Percentiles rank a stretch among this genome's conserved stretches.
Evolutionary conservation across 2,797 vertebrate genomes (phyloP).

Genomic region (Decapterus maruadsi): DNA sequence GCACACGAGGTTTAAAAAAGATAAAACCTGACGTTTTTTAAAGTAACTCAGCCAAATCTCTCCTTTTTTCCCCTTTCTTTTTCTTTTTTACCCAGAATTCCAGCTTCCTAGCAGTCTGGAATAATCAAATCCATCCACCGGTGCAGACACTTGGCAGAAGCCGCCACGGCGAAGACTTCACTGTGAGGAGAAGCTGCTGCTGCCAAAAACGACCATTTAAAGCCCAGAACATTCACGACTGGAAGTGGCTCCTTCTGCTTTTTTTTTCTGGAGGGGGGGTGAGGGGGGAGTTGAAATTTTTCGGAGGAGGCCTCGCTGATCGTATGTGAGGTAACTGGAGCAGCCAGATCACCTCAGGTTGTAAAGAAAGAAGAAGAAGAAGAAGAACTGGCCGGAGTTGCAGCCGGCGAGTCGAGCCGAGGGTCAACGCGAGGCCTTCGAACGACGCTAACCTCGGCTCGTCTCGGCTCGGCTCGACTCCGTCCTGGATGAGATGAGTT

Average conservation of each 20-base stretch:
- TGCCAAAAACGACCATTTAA: slow-evolving; percentile 57
- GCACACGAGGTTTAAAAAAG: slow-evolving; percentile 34
- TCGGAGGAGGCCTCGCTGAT: neutral
- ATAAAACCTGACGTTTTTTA: slow-evolving; percentile 52
- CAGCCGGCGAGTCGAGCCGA: slow-evolving; percentile 26
- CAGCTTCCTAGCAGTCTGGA: slow-evolving; percentile 62
- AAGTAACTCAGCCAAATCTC: slow-evolving; percentile 34
- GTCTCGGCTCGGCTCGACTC: slow-evolving; percentile 5
- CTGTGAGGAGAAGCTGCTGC: slow-evolving; percentile 35
- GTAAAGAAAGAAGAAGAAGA: slow-evolving; percentile 51
- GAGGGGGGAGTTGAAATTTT: no score
- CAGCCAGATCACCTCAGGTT: slow-evolving; percentile 69
- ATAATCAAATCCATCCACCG: slow-evolving; percentile 77
- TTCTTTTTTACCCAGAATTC: slow-evolving; percentile 36
- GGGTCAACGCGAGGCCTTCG: slow-evolving; percentile 52
- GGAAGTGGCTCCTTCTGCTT: slow-evolving; percentile 27
- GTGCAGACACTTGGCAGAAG: slow-evolving; percentile 72
- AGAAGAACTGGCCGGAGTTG: slow-evolving; percentile 9
- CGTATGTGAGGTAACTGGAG: slow-evolving; percentile 26
- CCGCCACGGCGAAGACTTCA: slow-evolving; percentile 63
- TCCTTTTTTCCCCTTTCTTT: neutral
- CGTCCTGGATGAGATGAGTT: slow-evolving; percentile 38
- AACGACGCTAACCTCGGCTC: neutral
- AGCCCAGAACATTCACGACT: slow-evolving; percentile 36
- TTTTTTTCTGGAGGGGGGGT: slow-evolving; percentile 14